Evolutionary conservation across 1,140 invertebrate genomes (phyloP), one percentile per base, ranked within the genome.

Genomic region (Chionoecetes opilio): DNA sequence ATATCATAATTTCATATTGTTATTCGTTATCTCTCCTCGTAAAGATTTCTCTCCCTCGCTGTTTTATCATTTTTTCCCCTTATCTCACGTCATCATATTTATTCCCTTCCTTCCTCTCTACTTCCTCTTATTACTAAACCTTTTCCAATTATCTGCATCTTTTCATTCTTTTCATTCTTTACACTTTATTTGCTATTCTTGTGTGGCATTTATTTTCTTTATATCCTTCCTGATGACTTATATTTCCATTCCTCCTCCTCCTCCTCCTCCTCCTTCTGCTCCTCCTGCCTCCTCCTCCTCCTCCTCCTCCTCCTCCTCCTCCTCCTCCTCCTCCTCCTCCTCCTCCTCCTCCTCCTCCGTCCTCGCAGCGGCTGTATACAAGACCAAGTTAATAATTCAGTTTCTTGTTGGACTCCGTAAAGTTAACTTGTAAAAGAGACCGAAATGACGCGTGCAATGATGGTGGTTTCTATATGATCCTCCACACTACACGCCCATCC

Each of bases 351-450:
- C 34, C 34, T 32, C 86, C 37, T 8, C 32, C 86, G 34, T 41
- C 85, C 31, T 35, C 85, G 46, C 85, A 37, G 86, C 32, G 87
- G 29, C 63, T 35, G 86, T 94, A 94, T 88, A 90, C 93, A 94
- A 94, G 32, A 63, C 86, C 53, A 38, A 94, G 93, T 94, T 94
- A 94, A 94, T 94, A 94, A 94, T 94, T 94, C 93, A 94, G 82
- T 75, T 88, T 94, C 93, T 90, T 94, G 93, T 94, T 94, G 86
- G 93, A 89, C 86, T 63, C 29, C 89, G 86, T 94, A 94, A 94
- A 94, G 93, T 94, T 94, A 90, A 89, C 93, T 75, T 94, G 87
- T 94, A 94, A 94, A 93, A 94, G 93, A 94, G 82, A 94, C 53
- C 38, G 34, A 38, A 94, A 94, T 89, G 93, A 94, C 93, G 93